These are phyloP conservation scores for Melanophora roralis DNA, from an alignment of 2,888 invertebrate genomes.

Conservation along the genomic window DNA sequence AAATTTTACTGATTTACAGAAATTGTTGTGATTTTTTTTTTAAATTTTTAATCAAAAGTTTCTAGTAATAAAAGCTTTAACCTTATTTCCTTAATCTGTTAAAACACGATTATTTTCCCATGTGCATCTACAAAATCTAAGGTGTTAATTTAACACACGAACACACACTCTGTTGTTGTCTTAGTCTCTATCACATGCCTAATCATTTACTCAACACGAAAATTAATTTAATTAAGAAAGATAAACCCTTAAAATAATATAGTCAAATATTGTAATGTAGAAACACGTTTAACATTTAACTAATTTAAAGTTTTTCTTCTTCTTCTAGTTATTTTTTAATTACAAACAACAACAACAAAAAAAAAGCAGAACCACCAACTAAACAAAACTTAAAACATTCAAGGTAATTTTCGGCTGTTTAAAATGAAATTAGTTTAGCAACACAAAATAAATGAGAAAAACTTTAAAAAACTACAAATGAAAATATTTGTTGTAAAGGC, in stretches of 20 bases:
- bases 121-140: too few relatives aligned
- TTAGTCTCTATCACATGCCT: too few relatives aligned
- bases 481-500: background rate
- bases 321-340: too few relatives aligned
- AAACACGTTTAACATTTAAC: conserved; percentile 24
- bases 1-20: too few relatives aligned
- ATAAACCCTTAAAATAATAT: conserved; percentile 54
- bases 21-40: background rate
- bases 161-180: background rate
- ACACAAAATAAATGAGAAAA: background rate
- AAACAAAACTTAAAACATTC: conserved; percentile 23
- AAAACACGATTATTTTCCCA: too few relatives aligned
- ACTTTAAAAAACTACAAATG: conserved; percentile 9
- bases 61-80: too few relatives aligned
- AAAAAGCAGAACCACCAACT: conserved; percentile 30
- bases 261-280: conserved; percentile 29
- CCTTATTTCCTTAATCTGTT: too few relatives aligned
- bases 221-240: conserved; percentile 61
- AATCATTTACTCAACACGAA: conserved; percentile 32
- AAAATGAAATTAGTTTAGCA: conserved; percentile 54
- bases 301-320: background rate
- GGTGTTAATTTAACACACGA: too few relatives aligned
- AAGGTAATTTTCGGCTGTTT: conserved; percentile 36
- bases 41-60: too few relatives aligned
- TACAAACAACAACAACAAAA: too few relatives aligned